These are phyloP conservation scores for Erythrocercus mccallii DNA, from an alignment of 2,113 vertebrate species.

Conservation along the genomic window DNA sequence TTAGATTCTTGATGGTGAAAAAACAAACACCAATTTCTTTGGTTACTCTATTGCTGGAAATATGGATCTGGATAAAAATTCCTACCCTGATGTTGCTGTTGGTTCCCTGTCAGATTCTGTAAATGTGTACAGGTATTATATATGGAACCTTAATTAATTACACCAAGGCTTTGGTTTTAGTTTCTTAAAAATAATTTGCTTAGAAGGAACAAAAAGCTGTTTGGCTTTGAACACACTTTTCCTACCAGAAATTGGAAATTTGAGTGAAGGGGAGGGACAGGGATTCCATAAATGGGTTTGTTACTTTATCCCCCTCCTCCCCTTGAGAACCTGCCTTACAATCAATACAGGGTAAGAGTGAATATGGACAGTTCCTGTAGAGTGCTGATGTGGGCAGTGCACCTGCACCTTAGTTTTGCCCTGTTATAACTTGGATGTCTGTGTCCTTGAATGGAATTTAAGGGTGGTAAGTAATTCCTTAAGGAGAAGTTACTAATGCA, in stretches of 20 bases:
- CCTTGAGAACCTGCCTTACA: neutral
- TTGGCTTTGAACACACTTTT: neutral
- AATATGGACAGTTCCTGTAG: neutral
- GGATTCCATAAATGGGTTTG: neutral
- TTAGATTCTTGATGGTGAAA: conserved; percentile 85
- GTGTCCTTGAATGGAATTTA: neutral
- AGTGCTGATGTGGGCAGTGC: too few relatives aligned
- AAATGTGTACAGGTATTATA: conserved; percentile 84
- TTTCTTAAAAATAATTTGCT: neutral
- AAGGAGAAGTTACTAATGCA: neutral
- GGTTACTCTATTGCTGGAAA: conserved; percentile 95
- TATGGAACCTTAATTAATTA: neutral
- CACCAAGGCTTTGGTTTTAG: neutral
- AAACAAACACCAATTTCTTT: conserved; percentile 77
- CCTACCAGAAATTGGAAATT: neutral
- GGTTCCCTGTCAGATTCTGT: conserved; percentile 92
- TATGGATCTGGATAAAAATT: conserved; percentile 93
- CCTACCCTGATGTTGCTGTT: conserved; percentile 91
- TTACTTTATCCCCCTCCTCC: neutral
- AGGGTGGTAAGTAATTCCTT: neutral
- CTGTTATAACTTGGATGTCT: neutral
- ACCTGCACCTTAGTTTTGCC: neutral
- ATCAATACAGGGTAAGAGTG: neutral
- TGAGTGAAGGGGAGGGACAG: neutral
- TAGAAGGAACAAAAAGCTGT: neutral